These are phyloP conservation scores for Nannoperca obscura DNA, from an alignment of 2,797 vertebrate genomes.

Conservation along the genomic window DNA sequence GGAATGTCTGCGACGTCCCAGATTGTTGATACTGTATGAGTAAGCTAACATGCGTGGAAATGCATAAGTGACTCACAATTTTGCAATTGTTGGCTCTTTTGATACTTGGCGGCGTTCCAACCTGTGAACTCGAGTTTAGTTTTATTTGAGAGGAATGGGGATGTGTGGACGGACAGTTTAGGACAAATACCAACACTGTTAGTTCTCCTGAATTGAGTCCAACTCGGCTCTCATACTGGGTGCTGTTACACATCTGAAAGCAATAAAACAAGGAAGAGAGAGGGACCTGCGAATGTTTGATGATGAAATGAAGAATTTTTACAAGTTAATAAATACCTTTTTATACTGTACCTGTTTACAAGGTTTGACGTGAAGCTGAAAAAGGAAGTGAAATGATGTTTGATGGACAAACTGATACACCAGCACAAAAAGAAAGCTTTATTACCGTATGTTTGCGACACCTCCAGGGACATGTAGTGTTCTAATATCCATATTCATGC, in stretches of 20 bases:
- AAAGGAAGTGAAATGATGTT: conserved; percentile 10
- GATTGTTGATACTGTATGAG: conserved; percentile 51
- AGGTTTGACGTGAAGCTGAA: conserved; percentile 38
- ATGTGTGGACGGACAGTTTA: conserved; percentile 54
- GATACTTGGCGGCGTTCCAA: conserved; percentile 33
- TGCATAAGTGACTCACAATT: conserved; percentile 46
- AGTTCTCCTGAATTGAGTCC: conserved; percentile 49
- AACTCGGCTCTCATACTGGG: conserved; percentile 32
- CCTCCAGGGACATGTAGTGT: conserved; percentile 22
- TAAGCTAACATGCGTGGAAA: conserved; percentile 36
- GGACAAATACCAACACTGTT: conserved; percentile 54
- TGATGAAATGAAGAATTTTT: conserved; percentile 68
- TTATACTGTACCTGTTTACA: conserved; percentile 61
- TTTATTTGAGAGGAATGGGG: conserved; percentile 44
- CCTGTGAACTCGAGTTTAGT: conserved; percentile 26
- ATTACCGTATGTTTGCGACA: neutral
- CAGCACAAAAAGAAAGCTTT: neutral
- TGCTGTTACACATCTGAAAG: conserved; percentile 69
- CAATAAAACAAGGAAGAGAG: conserved; percentile 57
- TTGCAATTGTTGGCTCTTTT: conserved; percentile 32
- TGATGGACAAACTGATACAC: conserved; percentile 15
- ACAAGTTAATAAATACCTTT: conserved; percentile 57
- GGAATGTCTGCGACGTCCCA: conserved; percentile 57
- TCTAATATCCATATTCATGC: conserved; percentile 48
- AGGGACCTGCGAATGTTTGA: conserved; percentile 41